Percentiles rank a stretch among this genome's conserved stretches.
These are phyloP conservation scores for Polydesmus complanatus DNA, from an alignment of 2,888 invertebrate species.

Conservation along the genomic window DNA sequence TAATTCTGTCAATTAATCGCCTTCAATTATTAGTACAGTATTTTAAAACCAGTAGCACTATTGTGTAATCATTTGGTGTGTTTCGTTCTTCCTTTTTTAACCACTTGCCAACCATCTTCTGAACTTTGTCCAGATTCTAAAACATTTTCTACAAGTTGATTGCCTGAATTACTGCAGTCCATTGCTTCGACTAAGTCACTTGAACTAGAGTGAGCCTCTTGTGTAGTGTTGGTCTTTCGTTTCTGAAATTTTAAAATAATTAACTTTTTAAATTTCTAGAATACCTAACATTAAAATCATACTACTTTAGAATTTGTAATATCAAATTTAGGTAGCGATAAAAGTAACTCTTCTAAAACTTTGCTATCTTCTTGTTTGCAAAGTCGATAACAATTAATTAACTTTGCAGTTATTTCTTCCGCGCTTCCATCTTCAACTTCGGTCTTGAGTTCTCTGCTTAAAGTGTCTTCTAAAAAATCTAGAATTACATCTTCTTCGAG, in stretches of 20 bases:
- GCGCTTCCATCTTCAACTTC: constrained; percentile 11
- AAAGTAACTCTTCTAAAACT: not conserved
- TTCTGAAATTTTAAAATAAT: no score
- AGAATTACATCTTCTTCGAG: constrained; percentile 5
- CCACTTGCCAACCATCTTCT: not conserved
- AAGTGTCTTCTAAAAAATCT: not conserved
- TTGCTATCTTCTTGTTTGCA: not conserved
- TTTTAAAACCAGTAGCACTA: no score
- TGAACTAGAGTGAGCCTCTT: no score
- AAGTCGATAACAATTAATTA: not conserved
- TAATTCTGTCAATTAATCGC: no score
- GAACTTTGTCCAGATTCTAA: no score
- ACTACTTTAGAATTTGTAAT: not conserved
- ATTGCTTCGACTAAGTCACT: no score
- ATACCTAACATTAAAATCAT: not conserved
- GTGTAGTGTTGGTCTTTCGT: no score
- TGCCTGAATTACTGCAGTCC: no score
- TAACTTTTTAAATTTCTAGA: no score
- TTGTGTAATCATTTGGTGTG: not conserved
- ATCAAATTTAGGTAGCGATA: not conserved
- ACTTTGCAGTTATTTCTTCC: constrained; percentile 1
- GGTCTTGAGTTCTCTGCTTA: not conserved
- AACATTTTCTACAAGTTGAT: no score
- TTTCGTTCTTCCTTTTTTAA: not conserved
- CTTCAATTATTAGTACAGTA: no score